A percentile compares a stretch with the other conserved stretches of the same genome.
Evolutionary conservation across 2,888 invertebrate genomes (phyloP).

Genomic region (Neoitamus cyanurus): DNA sequence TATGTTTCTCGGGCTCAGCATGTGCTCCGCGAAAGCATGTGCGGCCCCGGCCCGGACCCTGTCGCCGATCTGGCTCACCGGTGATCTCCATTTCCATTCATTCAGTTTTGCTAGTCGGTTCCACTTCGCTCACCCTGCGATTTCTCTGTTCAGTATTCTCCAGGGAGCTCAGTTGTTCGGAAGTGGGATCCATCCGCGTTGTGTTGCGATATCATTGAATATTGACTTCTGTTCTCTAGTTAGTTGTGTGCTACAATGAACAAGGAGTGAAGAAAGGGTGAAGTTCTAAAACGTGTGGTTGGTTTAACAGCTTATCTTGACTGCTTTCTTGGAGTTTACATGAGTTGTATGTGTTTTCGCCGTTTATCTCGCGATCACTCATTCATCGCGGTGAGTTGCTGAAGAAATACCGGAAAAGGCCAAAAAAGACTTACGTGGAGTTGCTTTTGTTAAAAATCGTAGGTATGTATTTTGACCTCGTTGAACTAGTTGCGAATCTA

Average conservation of each 20-base stretch:
- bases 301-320: conserved; percentile 19
- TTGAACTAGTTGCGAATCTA: background rate
- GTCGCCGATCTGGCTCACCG: conserved; percentile 37
- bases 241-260: conserved; percentile 15
- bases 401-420: conserved; percentile 1
- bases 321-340: background rate
- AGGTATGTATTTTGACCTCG: conserved; percentile 8
- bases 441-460: conserved; percentile 8
- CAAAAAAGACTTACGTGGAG: background rate
- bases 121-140: background rate
- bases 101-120: background rate
- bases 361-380: background rate
- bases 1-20: background rate
- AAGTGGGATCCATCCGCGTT: background rate
- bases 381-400: background rate
- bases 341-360: background rate
- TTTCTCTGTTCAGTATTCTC: conserved; percentile 7
- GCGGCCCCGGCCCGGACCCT: background rate
- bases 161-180: conserved; percentile 14
- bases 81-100: conserved; percentile 40
- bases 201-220: background rate
- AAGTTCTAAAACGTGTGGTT: conserved; percentile 3
- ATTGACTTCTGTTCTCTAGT: conserved; percentile 11
- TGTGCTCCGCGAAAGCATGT: background rate
- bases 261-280: conserved; percentile 29